Evolutionary conservation across 2,888 invertebrate genomes (phyloP).

Genomic region (Polyploca ridens): DNA sequence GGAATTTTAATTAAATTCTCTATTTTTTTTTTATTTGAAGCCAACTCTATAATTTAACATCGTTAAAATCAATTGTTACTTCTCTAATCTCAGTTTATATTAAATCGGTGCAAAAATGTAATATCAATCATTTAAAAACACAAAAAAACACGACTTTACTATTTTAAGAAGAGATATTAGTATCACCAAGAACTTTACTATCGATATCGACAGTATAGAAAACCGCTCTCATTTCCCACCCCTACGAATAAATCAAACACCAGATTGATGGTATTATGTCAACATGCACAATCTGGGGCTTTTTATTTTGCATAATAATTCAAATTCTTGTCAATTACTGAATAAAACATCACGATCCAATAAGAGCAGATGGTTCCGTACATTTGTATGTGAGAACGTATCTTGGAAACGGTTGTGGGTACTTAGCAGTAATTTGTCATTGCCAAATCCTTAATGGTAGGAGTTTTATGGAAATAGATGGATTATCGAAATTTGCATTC

Average conservation of each 20-base stretch:
- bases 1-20: too few relatives aligned
- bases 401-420: constrained; percentile 20
- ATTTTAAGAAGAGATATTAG: not conserved
- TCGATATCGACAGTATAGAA: constrained; percentile 38
- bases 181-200: constrained; percentile 10
- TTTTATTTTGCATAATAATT: constrained; percentile 77
- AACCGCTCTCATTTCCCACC: constrained; percentile 27
- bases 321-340: constrained; percentile 75
- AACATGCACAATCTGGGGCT: constrained; percentile 77
- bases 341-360: constrained; percentile 68
- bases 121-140: too few relatives aligned
- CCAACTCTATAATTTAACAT: too few relatives aligned
- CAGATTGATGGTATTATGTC: constrained; percentile 83
- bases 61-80: too few relatives aligned
- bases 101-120: too few relatives aligned
- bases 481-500: constrained; percentile 59
- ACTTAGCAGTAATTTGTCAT: constrained; percentile 71
- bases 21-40: too few relatives aligned
- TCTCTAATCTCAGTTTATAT: too few relatives aligned
- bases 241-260: constrained; percentile 69
- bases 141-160: too few relatives aligned
- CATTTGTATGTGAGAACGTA: constrained; percentile 68
- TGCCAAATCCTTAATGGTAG: constrained; percentile 58
- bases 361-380: constrained; percentile 60
- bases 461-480: constrained; percentile 58